Conservation (phyloP, 2,888 invertebrate genomes). For the Lissonota sp. region DNA sequence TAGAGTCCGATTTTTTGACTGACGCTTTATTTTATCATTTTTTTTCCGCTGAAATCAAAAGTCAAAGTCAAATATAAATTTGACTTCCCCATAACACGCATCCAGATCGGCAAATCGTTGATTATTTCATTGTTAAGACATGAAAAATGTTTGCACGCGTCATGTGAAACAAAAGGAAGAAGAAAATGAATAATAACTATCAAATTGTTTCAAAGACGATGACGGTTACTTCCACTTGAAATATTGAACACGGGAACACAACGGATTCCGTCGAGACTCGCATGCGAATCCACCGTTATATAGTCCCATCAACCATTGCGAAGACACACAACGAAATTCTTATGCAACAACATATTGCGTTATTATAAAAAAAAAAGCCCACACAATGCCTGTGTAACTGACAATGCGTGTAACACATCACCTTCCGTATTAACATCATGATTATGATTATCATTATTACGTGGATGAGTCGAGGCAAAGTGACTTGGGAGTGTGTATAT, state of each 20-base stretch:
- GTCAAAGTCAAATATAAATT: no score
- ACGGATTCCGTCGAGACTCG: slow-evolving; percentile 35
- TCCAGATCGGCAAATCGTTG: no score
- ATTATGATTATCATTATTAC: slow-evolving; percentile 52
- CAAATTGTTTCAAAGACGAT: no score
- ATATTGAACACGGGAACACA: slow-evolving; percentile 23
- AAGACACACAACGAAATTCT: slow-evolving; percentile 50
- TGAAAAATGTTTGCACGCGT: no score
- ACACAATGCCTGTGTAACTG: not conserved
- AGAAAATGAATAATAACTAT: no score
- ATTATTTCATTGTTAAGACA: no score
- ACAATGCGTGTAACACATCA: slow-evolving; percentile 37
- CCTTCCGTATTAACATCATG: slow-evolving; percentile 31
- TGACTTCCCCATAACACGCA: no score
- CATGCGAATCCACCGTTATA: slow-evolving; percentile 49
- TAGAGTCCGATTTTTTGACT: no score
- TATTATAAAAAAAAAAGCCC: slow-evolving; percentile 1
- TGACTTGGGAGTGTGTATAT: slow-evolving; percentile 42
- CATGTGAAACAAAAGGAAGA: no score
- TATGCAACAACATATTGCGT: slow-evolving; percentile 43
- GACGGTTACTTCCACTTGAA: not conserved
- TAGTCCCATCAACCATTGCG: slow-evolving; percentile 11
- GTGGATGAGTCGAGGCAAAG: slow-evolving; percentile 57
- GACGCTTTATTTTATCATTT: no score
- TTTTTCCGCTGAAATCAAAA: no score